phyloP scores from a whole-genome alignment of 2,797 vertebrate genomes.

The Schizopygopsis malacanthus region DNA sequence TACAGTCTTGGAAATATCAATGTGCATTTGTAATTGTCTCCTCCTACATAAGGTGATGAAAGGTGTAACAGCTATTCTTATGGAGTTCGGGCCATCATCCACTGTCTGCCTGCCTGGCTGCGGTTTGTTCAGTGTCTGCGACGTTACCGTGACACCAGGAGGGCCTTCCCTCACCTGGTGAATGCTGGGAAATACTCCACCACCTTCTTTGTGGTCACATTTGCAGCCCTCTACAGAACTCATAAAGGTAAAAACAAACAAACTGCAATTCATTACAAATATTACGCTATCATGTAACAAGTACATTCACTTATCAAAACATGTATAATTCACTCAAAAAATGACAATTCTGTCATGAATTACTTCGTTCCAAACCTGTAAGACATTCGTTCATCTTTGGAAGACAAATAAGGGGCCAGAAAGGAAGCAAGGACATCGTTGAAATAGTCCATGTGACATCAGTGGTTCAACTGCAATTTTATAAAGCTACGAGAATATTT shows the following conservation, averaged over 20 bases:
- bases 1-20: not conserved
- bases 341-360: not conserved
- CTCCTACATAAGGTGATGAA: constrained; percentile 71
- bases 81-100: constrained; percentile 93
- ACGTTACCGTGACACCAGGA: constrained; percentile 94
- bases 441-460: no score
- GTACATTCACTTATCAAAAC: not conserved
- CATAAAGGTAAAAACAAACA: constrained; percentile 86
- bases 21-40: not conserved
- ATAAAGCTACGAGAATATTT: no score
- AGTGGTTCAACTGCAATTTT: no score
- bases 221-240: constrained; percentile 92
- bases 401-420: no score
- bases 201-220: constrained; percentile 96
- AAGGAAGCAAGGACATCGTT: no score
- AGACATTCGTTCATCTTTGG: no score
- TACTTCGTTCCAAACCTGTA: no score
- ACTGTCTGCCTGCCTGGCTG: constrained; percentile 97
- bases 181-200: constrained; percentile 99
- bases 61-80: constrained; percentile 93
- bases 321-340: not conserved
- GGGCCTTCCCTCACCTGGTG: constrained; percentile 95
- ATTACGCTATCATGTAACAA: not conserved
- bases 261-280: not conserved
- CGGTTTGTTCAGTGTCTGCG: constrained; percentile 98